Conservation (phyloP, 2,797 vertebrate genomes). For the Phataginus tetradactyla region DNA sequence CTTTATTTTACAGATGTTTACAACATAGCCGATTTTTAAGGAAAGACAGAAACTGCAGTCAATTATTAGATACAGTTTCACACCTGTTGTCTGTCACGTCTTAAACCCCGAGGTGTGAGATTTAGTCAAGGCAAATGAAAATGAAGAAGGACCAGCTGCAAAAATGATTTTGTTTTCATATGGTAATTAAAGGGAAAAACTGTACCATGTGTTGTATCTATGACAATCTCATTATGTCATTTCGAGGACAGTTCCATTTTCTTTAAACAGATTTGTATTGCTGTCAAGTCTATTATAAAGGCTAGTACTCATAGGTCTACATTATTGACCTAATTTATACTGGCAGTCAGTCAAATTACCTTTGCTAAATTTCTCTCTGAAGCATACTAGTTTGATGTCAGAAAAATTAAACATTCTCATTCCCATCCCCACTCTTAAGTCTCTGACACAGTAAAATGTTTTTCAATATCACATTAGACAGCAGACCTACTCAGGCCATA, state of each 20-base stretch:
- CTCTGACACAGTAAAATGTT: background rate
- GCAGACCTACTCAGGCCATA: background rate
- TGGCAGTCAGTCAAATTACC: slow-evolving; percentile 80
- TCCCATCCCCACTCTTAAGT: background rate
- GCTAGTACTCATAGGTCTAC: slow-evolving; percentile 57
- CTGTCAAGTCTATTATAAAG: slow-evolving; percentile 57
- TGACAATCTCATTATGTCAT: slow-evolving; percentile 84
- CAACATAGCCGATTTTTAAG: slow-evolving; percentile 39
- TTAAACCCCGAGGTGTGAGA: slow-evolving; percentile 65
- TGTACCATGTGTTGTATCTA: slow-evolving; percentile 59
- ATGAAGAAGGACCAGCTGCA: slow-evolving; percentile 67
- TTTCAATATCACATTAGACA: background rate
- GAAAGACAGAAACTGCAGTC: slow-evolving; percentile 33
- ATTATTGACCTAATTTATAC: slow-evolving; percentile 84
- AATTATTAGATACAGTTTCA: slow-evolving; percentile 67
- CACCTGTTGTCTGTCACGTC: slow-evolving; percentile 72
- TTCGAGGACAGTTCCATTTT: slow-evolving; percentile 84
- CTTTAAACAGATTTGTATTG: slow-evolving; percentile 72
- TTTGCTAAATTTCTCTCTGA: slow-evolving; percentile 75
- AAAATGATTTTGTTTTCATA: slow-evolving; percentile 78
- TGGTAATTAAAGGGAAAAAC: slow-evolving; percentile 86
- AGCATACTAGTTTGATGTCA: slow-evolving; percentile 73
- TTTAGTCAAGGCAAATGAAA: slow-evolving; percentile 74
- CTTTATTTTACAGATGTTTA: slow-evolving; percentile 67
- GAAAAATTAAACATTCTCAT: slow-evolving; percentile 84